phyloP scores from a whole-genome alignment of 2,113 vertebrate genomes.

The Pygoscelis antarcticus region DNA sequence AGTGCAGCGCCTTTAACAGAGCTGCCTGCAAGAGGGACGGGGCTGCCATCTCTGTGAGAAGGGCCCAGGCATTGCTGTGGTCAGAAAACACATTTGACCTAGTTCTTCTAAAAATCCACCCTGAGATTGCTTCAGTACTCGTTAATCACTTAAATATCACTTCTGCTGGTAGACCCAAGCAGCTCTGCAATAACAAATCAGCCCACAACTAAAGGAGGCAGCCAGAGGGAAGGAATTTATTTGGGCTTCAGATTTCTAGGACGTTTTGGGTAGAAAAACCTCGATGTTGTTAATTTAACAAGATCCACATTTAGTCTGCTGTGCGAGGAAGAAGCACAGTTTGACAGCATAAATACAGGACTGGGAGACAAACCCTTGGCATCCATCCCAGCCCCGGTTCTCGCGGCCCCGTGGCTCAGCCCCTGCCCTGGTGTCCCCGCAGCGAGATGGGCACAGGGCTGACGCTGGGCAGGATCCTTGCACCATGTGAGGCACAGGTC shows the following conservation, averaged over 20 bases:
- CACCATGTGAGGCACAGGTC: neutral
- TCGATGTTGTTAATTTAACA: neutral
- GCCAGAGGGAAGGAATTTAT: neutral
- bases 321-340: neutral
- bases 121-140: neutral
- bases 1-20: neutral
- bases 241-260: neutral
- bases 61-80: neutral
- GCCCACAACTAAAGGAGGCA: neutral
- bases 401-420: fast-evolving
- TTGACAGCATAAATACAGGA: neutral
- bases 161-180: neutral
- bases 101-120: neutral
- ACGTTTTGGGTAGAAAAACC: neutral
- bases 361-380: neutral
- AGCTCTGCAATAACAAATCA: neutral
- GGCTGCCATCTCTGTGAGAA: neutral
- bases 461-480: neutral
- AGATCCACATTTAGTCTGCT: neutral
- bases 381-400: fast-evolving
- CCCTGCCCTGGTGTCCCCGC: neutral
- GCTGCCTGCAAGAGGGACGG: neutral
- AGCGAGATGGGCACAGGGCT: neutral
- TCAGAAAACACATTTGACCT: neutral
- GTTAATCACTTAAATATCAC: neutral